Base-by-base conservation (phyloP, 2,888 invertebrate species). In the Lithophane socia region DNA sequence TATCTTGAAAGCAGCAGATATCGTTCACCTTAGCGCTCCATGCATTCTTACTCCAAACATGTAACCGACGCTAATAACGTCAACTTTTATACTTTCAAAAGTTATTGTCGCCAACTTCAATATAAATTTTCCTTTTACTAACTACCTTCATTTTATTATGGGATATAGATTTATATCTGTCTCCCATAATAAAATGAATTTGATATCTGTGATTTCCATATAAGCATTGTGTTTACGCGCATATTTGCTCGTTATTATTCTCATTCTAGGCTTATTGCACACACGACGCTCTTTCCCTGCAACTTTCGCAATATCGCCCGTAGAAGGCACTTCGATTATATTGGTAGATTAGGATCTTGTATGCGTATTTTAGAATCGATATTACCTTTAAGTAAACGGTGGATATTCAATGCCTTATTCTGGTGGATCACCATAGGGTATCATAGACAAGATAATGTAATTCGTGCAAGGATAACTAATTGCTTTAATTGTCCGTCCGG, bases 301-400 rank as follows among this genome's bases (percentile, higher is more conserved):
- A 89, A 90, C 87, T 90, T 89, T 86, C 64, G 83, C 84, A 90
- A 90, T 90, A 87, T 87, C 80, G 77, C 79, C 82, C 76, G 66
- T 79, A 83, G 56, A 88, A 85, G 79, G 79, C 82, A 82, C 80
- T 86, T 87, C 82, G 84, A 88, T 85, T 82, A 80, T 87, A 87
- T 88, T 82, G 81, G 76, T 65, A 79, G 81, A 86, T 88, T 86
- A 85, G 75, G 76, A 83, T 73, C 84, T 79, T 79, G 77, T 83
- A 85, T 75, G 75, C 72, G 67, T 84, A 76, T 81, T 77, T 86
- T 81, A 80, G 58, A 75, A 81, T 76, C 64, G 56, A 76, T 80
- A 80, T 80, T 72, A 68, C 63, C 61, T 81, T 37, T 66, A 69
- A 63, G 54, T 79, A 72, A 75, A 69, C 68, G 16, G 42, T 63